A percentile compares a stretch with the other conserved stretches of the same genome.
Conservation (phyloP, 2,888 invertebrate genomes). For the Clanis bilineata region DNA sequence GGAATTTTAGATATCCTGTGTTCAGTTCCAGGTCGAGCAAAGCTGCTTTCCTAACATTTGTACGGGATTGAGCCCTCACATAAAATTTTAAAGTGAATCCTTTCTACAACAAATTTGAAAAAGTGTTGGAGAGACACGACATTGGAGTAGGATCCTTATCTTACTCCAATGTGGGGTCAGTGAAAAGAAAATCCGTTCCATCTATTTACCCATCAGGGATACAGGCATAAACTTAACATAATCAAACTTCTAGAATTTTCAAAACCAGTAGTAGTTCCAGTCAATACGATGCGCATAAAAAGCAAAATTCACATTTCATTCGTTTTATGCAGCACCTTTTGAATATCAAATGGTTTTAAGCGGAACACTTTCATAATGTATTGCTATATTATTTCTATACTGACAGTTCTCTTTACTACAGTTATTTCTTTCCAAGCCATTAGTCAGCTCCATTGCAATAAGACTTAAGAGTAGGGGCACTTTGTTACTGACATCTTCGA, state of each 20-base stretch:
- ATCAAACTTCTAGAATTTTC: not conserved
- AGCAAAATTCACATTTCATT: constrained; percentile 29
- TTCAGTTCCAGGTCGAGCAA: no score
- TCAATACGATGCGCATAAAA: constrained; percentile 16
- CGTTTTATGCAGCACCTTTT: constrained; percentile 21
- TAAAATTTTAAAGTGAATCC: no score
- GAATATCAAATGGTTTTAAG: constrained; percentile 25
- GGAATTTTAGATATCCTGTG: no score
- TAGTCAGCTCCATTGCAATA: not conserved
- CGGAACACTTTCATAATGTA: constrained; percentile 12
- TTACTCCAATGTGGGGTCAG: no score
- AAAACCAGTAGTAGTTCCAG: constrained; percentile 16
- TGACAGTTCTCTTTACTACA: not conserved
- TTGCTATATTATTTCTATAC: not conserved
- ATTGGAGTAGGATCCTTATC: no score
- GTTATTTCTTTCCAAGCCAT: not conserved
- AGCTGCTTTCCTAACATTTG: no score
- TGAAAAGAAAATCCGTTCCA: no score
- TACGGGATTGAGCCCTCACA: no score
- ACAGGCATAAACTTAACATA: not conserved
- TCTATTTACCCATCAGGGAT: no score
- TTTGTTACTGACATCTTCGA: not conserved
- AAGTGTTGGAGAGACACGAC: no score
- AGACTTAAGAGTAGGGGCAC: no score
- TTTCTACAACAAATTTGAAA: no score